A percentile compares a stretch with the other conserved stretches of the same genome.
These are phyloP conservation scores for Dromius quadrimaculatus DNA, from an alignment of 2,888 invertebrate genomes.

Conservation along the genomic window DNA sequence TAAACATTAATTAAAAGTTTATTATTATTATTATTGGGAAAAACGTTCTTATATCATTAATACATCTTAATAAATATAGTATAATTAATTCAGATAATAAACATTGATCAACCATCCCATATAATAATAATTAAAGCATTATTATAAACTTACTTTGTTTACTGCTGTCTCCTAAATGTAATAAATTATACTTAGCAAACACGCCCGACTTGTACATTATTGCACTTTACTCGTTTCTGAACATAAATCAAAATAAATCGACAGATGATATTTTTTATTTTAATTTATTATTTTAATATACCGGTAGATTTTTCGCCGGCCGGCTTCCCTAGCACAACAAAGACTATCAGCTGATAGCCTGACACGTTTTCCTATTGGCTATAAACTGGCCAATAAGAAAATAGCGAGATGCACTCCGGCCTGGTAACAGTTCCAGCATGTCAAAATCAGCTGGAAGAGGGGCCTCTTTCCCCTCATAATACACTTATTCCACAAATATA, in stretches of 20 bases:
- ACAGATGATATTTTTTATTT: neutral
- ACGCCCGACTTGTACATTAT: neutral
- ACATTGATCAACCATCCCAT: neutral
- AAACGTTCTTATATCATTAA: too few relatives aligned
- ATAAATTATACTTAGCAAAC: neutral
- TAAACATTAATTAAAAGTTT: neutral
- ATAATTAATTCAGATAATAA: neutral
- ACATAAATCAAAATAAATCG: neutral
- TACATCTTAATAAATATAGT: neutral
- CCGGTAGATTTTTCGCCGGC: neutral
- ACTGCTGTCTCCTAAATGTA: neutral
- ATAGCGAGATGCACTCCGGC: neutral
- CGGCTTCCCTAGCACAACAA: neutral
- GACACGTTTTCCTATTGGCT: neutral
- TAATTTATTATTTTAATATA: neutral
- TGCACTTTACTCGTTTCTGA: neutral
- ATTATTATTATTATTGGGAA: neutral
- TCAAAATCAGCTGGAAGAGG: neutral
- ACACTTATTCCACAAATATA: too few relatives aligned
- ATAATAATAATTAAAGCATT: neutral
- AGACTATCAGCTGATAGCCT: neutral
- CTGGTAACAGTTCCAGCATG: neutral
- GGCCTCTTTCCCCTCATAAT: too few relatives aligned
- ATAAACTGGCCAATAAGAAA: neutral
- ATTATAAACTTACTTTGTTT: neutral